phyloP scores from a whole-genome alignment of 2,797 vertebrate species.

The Chromis chromis region DNA sequence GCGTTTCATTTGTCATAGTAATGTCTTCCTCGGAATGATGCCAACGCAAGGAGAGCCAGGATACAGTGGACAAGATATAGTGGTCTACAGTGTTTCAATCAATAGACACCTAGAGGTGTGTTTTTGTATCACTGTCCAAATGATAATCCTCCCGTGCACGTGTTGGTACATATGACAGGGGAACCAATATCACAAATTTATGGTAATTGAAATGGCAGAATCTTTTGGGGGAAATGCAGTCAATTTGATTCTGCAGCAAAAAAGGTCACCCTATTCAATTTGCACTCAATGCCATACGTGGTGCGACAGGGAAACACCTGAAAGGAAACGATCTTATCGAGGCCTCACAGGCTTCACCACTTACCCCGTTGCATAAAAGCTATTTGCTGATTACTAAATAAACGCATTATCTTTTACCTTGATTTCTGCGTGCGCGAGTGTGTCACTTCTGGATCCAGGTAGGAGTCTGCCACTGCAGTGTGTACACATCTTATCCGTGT shows the following conservation, averaged over 20 bases:
- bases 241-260: conserved; percentile 87
- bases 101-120: conserved; percentile 46
- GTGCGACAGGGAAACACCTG: conserved; percentile 86
- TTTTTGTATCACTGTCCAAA: conserved; percentile 41
- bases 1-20: conserved; percentile 83
- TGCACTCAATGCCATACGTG: conserved; percentile 84
- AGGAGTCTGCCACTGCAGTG: conserved; percentile 46
- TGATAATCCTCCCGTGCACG: conserved; percentile 25
- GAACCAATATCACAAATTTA: conserved; percentile 85
- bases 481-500: conserved; percentile 60
- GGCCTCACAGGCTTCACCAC: conserved; percentile 80
- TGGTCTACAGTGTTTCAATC: conserved; percentile 46
- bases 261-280: conserved; percentile 93
- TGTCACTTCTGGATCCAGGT: conserved; percentile 49
- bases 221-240: conserved; percentile 88
- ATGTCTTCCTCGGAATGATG: conserved; percentile 77
- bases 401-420: conserved; percentile 88
- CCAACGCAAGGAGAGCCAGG: conserved; percentile 62
- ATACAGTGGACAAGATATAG: conserved; percentile 59
- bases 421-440: conserved; percentile 65
- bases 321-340: conserved; percentile 91
- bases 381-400: conserved; percentile 92
- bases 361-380: conserved; percentile 85
- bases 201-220: conserved; percentile 90
- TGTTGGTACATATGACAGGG: conserved; percentile 43